Base-by-base conservation (phyloP, 2,888 invertebrate species). In the Syrphus vitripennis region DNA sequence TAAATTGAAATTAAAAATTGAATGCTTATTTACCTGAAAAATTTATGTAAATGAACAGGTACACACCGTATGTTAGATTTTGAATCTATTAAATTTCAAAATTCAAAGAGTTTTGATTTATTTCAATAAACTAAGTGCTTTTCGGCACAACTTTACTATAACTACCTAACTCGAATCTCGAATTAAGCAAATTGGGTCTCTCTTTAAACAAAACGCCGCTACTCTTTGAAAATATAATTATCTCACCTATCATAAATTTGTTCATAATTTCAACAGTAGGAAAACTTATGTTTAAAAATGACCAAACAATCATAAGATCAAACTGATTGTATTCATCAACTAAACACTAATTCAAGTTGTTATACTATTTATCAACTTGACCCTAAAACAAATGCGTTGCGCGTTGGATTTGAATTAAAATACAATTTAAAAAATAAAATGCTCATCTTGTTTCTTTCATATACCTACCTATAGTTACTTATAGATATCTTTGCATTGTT, bases 281-380 rank as follows among this genome's bases (percentile, higher is more conserved):
- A 45, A 65, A 65, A 67, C 67, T 67, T 50, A 34, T 67, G 50
- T 21, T 45, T 10, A 14, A 24, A 50, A 50, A 67, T 50, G 34
- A 24, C 34, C 34, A 50, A 67, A 50, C 67, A 65, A 65, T 31
- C 29, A 67, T 67, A 24, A 67, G 67, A 67, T 67, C 50, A 50
- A 67, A 21, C 24, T 34, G 67, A 67, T 67, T 34, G 24, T 67
- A 67, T 50, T 67, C 48, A 67, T 67, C 50, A 67, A 67, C 48
- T 34, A 67, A 67, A 67, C 67, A 67, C 67, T 67, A 21, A 50
- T 67, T 67, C 50, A 21, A 50, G 34, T 50, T 67, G 67, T 67
- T 67, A 21, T 65, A 67, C 67, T 50, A 50, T 67, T 67, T 67
- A 67, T 67, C 67, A 67, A 67, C 67, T 50, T 67, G 67, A 67